These are phyloP conservation scores for Melanotaenia nigrans DNA, from an alignment of 2,797 vertebrate genomes.

Conservation along the genomic window DNA sequence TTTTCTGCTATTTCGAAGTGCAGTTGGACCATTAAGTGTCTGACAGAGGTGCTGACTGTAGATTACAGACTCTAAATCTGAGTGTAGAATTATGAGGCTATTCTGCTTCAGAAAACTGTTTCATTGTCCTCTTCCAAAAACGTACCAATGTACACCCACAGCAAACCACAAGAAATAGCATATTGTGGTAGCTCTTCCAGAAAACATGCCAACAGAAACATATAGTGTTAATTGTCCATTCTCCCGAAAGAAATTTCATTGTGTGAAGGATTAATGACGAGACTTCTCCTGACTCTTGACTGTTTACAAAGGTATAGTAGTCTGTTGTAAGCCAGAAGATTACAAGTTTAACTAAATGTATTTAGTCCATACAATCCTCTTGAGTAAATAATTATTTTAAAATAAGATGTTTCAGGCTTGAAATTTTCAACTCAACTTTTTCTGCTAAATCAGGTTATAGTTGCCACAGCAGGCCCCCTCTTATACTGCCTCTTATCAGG, in stretches of 20 bases:
- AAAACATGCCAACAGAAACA: conserved; percentile 11
- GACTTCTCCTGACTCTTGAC: no score
- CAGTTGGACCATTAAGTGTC: conserved; percentile 68
- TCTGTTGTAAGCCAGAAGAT: conserved; percentile 1
- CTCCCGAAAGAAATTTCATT: no score
- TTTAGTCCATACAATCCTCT: background rate
- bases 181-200: conserved; percentile 18
- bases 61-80: conserved; percentile 64
- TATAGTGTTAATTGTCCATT: background rate
- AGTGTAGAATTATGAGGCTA: conserved; percentile 51
- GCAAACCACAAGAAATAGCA: conserved; percentile 20
- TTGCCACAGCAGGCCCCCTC: background rate
- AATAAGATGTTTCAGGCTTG: no score
- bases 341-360: background rate
- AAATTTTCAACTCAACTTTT: no score
- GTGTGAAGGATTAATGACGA: no score
- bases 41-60: conserved; percentile 72
- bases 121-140: conserved; percentile 37
- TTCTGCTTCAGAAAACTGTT: conserved; percentile 24
- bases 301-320: conserved; percentile 1
- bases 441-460: background rate
- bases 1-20: conserved; percentile 60
- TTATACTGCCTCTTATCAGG: background rate
- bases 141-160: conserved; percentile 6
- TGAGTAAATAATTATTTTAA: background rate